Percentiles rank a stretch among this genome's conserved stretches.
Evolutionary conservation across 30 jellyfish, hydroid and myxozoan genomes (phyloP).

Genomic region (Aurelia sp.): DNA sequence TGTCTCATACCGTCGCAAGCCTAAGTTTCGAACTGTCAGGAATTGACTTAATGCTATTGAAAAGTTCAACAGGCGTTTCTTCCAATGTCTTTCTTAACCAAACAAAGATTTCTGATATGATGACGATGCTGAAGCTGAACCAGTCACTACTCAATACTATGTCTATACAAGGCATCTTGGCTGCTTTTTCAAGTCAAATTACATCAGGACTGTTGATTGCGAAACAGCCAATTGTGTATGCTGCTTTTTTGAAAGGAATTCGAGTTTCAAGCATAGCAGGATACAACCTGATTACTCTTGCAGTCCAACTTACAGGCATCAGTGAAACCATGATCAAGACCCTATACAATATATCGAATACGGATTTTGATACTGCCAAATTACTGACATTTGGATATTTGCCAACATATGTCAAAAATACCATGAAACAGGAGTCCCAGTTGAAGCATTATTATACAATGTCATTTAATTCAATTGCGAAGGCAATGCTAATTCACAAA

Average conservation of each 20-base stretch:
- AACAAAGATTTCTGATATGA: not conserved
- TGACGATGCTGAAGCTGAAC: not conserved
- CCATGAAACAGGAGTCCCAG: not conserved
- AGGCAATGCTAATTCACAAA: constrained; percentile 37
- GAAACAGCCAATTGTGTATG: constrained; percentile 32
- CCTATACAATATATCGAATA: constrained; percentile 1
- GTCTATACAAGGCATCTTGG: not conserved
- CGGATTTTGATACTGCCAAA: constrained; percentile 10
- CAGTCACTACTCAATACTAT: not conserved
- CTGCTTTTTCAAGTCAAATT: not conserved
- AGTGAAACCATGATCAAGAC: not conserved
- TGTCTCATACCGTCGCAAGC: not conserved
- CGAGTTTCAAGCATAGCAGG: not conserved
- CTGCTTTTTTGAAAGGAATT: constrained; percentile 37
- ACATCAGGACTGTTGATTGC: not conserved
- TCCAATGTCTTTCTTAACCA: too few relatives aligned
- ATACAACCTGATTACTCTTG: constrained; percentile 11
- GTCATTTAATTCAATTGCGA: constrained; percentile 41
- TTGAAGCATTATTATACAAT: constrained; percentile 38
- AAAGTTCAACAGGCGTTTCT: not conserved
- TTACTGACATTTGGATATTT: not conserved
- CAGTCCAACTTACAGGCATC: constrained; percentile 4
- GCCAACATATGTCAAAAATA: constrained; percentile 16
- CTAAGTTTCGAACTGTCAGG: not conserved
- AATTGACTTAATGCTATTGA: not conserved